Evolutionary conservation across 1,140 invertebrate species (phyloP), one percentile per base, ranked within the genome.

Genomic region (Caligus rogercresseyi): DNA sequence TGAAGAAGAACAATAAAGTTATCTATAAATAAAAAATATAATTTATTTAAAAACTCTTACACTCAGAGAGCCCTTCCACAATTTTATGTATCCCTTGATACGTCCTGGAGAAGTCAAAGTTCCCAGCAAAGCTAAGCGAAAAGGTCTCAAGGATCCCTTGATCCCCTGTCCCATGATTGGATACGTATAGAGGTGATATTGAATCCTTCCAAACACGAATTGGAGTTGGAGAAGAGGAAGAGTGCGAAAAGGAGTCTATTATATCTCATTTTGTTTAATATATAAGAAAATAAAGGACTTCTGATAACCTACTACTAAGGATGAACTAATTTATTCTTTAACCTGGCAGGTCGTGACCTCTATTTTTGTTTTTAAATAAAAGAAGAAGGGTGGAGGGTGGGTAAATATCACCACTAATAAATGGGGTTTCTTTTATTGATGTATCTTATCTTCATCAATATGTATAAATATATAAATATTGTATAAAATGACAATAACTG

Each of bases 21-120:
- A 43, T n/a, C n/a, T n/a, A 43, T n/a, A 43, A 43, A 43, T 43
- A 11, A 43, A 43, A n/a, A 43, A 43, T 11, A 11, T 7, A 43
- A 11, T 43, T 43, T n/a, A 11, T 43, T 43, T 43, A 11, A 11
- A 43, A 43, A 43, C 31, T 31, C 57, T 60, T 25, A 60, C 57
- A 60, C 15, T 18, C 18, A 15, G 57, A 25, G 3, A 60, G 21
- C 18, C 57, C 57, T 26, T 60, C 20, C 15, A 60, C n/a, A n/a
- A 60, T 60, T 60, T 60, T 60, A 14, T 25, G 26, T 11, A 60
- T 2, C n/a, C 57, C 57, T n/a, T 60, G 16, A 21, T 24, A 60
- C 16, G 57, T n/a, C 16, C 26, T 60, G 15, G 57, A 25, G 26
- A 60, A 43, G 24, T 43, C 26, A 18, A 60, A 60, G 25, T 60